These are phyloP conservation scores for Trichomalopsis sarcophagae DNA, from an alignment of 1,140 invertebrate genomes.

Conservation along the genomic window DNA sequence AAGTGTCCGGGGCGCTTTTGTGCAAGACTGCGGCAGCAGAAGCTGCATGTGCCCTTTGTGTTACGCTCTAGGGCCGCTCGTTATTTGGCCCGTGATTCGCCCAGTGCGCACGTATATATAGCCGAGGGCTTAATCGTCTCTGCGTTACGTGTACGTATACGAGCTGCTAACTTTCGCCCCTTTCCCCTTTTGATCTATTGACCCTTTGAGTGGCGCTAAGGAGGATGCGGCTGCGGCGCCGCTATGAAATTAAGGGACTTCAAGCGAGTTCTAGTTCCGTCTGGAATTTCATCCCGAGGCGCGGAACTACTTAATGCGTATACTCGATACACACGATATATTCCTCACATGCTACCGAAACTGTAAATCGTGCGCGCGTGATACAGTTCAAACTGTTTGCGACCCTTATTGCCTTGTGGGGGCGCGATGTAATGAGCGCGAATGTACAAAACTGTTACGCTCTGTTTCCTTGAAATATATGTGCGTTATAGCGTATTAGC, in stretches of 20 bases:
- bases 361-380: too few species aligned
- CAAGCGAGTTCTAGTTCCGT: neutral
- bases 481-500: too few species aligned
- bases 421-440: too few species aligned
- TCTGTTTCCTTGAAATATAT: too few species aligned
- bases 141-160: neutral
- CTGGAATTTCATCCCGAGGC: neutral
- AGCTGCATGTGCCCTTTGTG: slow-evolving; percentile 1
- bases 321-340: too few species aligned
- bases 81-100: neutral
- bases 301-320: neutral
- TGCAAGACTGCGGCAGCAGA: neutral
- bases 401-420: too few species aligned
- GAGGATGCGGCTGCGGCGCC: neutral
- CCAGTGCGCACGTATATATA: neutral
- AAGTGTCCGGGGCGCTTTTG: slow-evolving; percentile 6
- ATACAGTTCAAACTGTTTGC: too few species aligned
- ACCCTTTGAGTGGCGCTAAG: neutral
- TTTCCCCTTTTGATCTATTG: neutral
- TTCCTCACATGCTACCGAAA: too few species aligned
- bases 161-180: neutral
- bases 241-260: neutral
- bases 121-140: neutral
- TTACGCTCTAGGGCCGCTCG: too few species aligned
- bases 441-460: too few species aligned